phyloP scores from a whole-genome alignment of 2,888 invertebrate genomes.

The Ennomos erosarius region DNA sequence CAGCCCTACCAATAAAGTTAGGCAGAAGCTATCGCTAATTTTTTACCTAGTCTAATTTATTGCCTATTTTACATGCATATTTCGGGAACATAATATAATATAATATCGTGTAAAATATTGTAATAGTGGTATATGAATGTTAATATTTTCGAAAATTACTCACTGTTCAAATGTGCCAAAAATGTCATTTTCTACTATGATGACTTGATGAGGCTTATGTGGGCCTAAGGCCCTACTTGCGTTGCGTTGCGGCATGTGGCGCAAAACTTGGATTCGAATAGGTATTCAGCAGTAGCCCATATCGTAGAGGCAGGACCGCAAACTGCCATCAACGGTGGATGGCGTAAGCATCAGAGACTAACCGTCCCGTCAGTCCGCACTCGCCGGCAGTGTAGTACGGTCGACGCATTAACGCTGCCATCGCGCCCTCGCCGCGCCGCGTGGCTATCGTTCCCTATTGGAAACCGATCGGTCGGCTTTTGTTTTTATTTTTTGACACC shows the following conservation, averaged over 20 bases:
- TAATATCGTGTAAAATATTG: too few relatives aligned
- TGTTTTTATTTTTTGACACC: conserved; percentile 25
- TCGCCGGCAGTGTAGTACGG: conserved; percentile 45
- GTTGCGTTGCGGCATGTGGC: background rate
- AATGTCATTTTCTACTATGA: too few relatives aligned
- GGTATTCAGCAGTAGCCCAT: conserved; percentile 3
- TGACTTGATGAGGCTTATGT: background rate
- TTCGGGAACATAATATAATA: too few relatives aligned
- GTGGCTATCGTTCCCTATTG: conserved; percentile 50
- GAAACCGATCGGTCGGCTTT: conserved; percentile 32
- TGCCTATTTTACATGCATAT: too few relatives aligned
- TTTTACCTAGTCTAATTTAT: too few relatives aligned
- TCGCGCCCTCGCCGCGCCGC: conserved; percentile 48
- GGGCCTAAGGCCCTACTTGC: background rate
- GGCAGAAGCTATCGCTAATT: too few relatives aligned
- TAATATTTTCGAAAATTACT: too few relatives aligned
- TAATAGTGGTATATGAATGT: too few relatives aligned
- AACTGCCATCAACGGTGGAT: conserved; percentile 10
- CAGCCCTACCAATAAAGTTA: too few relatives aligned
- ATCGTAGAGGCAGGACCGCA: background rate
- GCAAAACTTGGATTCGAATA: conserved; percentile 13
- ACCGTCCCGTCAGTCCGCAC: conserved; percentile 50
- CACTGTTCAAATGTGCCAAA: too few relatives aligned
- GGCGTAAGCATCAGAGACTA: too few relatives aligned
- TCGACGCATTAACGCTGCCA: conserved; percentile 36